Evolutionary conservation across 2,113 vertebrate species (phyloP), one percentile per base, ranked within the genome.

Genomic region (Tyrannus savana): DNA sequence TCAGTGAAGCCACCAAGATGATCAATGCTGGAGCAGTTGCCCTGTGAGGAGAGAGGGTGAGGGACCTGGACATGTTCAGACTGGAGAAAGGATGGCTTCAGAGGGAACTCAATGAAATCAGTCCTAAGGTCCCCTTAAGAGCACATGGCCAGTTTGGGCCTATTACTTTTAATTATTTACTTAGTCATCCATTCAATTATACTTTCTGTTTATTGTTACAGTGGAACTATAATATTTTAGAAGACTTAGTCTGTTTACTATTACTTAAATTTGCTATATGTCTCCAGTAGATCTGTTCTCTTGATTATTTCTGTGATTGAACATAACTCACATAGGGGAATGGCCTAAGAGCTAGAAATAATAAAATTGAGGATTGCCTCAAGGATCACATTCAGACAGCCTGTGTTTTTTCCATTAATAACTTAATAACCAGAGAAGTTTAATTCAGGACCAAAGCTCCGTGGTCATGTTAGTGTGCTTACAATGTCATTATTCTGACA

Each of bases 361-460:
- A 95, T 64, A 87, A 96, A 90, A 67, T 10, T 92, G 27, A 86
- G 30, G 68, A 82, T 93, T 74, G 71, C 53, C 27, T 87, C 37
- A 60, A 81, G 85, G 71, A 31, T 82, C 79, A 41, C 44, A 27
- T 89, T 89, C 46, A 49, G 31, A 74, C n/a, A 78, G 52, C 16
- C 37, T 87, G 91, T 95, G 31, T 60, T 91, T 96, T 91, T 77
- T 35, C n/a, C 49, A 58, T 95, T 96, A 95, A 92, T 87, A 90
- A 87, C 37, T 53, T 94, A 84, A 89, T 78, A 75, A 84, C 31
- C 58, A 47, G 21, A 78, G 76, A 91, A 93, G 42, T 33, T 31
- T 33, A 74, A 89, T 75, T 71, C 39, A 49, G 12, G n/a, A 72
- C 42, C 69, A 88, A 95, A 95, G 72, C 35, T 91, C 77, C 76